Evolutionary conservation across 2,113 vertebrate species (phyloP), one percentile per base, ranked within the genome.

Genomic region (Dissostichus mawsoni): DNA sequence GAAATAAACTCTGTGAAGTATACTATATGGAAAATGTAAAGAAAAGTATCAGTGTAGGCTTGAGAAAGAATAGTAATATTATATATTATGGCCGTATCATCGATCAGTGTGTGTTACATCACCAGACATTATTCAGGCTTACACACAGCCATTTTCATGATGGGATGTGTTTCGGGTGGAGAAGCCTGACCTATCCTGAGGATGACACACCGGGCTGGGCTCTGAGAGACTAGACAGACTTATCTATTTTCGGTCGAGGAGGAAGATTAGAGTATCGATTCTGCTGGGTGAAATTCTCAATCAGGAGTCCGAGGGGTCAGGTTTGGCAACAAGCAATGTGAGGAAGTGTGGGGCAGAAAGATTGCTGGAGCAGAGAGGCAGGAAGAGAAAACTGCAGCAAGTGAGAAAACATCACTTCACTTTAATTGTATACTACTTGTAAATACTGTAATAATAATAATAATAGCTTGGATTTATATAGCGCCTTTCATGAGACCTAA

Each of bases 241-340:
- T 77, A 84, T 78, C 61, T 81, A 62, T 57, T 67, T 52, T 44
- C 81, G 78, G 63, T 61, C 17, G 50, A 80, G 69, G 77, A 69
- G 78, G 85, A 88, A 87, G 87, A 92, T 91, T 90, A 91, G 76
- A 88, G 89, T 88, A 89, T 91, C 80, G 91, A 92, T 90, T 89
- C 77, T 83, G 71, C 69, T 41, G 44, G 44, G 82, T 41, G 62
- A 92, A 92, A 90, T 91, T 90, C 85, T 89, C 87, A 80, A 83
- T 90, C 75, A 84, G 45, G 69, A 79, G 52, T 74, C 51, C 17
- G n/a, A 80, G 52, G 52, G 74, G 63, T 69, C 57, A 36, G 45
- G 66, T 76, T 44, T 62, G 47, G 77, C 69, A 58, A 78, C 55
- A 18, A 44, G 56, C 36, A 52, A 52, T 59, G 36, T 75, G 59